A percentile compares a stretch with the other conserved stretches of the same genome.
phyloP scores from a whole-genome alignment of 2,113 vertebrate species.

The Phylloscopus trochiloides region DNA sequence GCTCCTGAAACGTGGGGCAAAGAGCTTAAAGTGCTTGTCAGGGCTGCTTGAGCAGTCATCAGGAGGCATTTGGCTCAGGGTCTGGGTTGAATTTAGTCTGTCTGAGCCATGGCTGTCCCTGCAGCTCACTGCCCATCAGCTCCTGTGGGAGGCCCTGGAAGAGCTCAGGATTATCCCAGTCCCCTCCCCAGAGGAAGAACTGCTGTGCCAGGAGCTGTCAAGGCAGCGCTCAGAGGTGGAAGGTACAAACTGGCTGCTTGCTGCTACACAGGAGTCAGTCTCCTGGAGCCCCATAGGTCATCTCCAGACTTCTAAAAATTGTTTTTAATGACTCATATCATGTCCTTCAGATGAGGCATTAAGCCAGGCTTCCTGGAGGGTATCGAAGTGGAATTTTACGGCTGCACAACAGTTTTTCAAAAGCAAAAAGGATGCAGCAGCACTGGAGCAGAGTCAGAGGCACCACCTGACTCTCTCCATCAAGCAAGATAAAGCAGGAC shows the following conservation, averaged over 20 bases:
- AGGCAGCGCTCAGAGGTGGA: not conserved
- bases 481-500: not conserved
- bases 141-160: not conserved
- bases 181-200: not conserved
- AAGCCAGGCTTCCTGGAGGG: conserved; percentile 28
- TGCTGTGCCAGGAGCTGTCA: not conserved
- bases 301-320: conserved; percentile 22
- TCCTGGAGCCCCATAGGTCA: conserved; percentile 27
- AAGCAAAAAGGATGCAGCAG: not conserved
- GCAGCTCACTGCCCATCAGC: not conserved
- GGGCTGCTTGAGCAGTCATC: not conserved
- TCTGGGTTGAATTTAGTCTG: not conserved
- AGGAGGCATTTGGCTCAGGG: not conserved
- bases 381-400: not conserved
- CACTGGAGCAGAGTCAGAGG: not conserved
- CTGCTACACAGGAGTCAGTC: not conserved
- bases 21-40: not conserved
- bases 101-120: not conserved
- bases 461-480: not conserved
- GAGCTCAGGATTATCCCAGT: not conserved
- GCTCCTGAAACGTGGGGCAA: not conserved
- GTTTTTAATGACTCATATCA: conserved; percentile 21
- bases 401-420: not conserved
- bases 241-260: not conserved
- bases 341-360: conserved; percentile 19